Base-by-base conservation (phyloP, 1,140 invertebrate species). In the Amyelois transitella region DNA sequence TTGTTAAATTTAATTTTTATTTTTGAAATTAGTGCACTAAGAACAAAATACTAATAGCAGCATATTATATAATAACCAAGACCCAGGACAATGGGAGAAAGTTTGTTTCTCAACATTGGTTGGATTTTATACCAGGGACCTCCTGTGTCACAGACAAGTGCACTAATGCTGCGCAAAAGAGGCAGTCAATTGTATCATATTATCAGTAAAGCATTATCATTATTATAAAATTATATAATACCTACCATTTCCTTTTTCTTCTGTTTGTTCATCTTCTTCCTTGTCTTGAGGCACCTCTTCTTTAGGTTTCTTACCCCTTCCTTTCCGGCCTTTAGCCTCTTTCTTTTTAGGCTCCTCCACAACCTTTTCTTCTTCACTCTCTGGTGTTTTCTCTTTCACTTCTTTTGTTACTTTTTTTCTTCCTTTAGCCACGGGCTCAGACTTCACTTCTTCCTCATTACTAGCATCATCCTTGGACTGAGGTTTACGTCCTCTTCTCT, bases 291-390 rank as follows among this genome's bases (percentile, higher is more conserved):
- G 25, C 18, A 24, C 53, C 14, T 69, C 67, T 18, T 73, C 71
- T 69, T 81, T 81, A 45, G 57, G 62, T 66, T 87, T 84, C 51
- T 80, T 84, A 7, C 59, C 68, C 43, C 55, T 63, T 61, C 75
- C 77, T 63, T 79, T 86, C 22, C 68, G 68, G 17, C 66, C 64
- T 64, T 74, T 75, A 17, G 55, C 43, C 60, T 72, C 75, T 52
- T 76, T 81, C 47, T 74, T 78, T 55, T 74, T 76, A 28, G 58
- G 64, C 55, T 74, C 71, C 38, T 58, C 64, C 18, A 45, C 60
- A 56, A 55, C 56, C 7, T 67, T 47, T 10, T 64, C 53, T 43
- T 53, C 58, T 21, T 69, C 70, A 62, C 44, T 60, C 28, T 68
- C 61, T 21, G 58, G 54, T 25, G 61, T 66, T 58, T 70, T 77